Evolutionary conservation across 2,797 vertebrate genomes (phyloP), one percentile per base, ranked within the genome.

Genomic region (Tarsius wallacei): DNA sequence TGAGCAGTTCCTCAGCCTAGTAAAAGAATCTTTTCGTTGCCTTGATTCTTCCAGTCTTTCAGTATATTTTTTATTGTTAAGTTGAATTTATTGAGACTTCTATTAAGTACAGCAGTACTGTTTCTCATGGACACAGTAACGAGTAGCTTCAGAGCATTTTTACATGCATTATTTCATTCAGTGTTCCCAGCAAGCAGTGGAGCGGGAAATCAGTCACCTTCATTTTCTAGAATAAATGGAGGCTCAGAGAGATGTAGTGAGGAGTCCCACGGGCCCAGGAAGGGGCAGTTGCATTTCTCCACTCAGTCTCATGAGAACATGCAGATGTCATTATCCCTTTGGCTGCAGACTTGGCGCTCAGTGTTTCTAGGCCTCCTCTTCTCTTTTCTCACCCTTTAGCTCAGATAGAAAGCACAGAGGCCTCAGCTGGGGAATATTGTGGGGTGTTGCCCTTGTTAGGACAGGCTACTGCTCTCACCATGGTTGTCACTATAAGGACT

Each of bases 221-320:
- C 31, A 17, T 92, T 84, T 92, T 92, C 77, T 84, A 42, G 77
- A 42, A 80, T 51, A 90, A 61, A 21, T 31, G 17, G 21, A 87
- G 81, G 11, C 55, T 90, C 9, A 74, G 42, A 68, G 76, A 70
- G 80, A 28, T 24, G 1, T 31, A 31, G 6, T 16, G 24, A 89
- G 49, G 49, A 16, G 51, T 84, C 57, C 42, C 2, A 1, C 9
- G 26, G 26, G 49, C 53, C 51, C 26, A 22, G 80, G 47, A 31
- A 61, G 59, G 86, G 36, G 17, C 47, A 76, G 71, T 42, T 63
- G 57, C 11, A 12, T 73, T 59, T 84, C 21, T 31, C 31, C 1
- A 0, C 28, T 61, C 5, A 24, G 49, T 85, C 31, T 94, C 26
- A 1, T 13, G 68, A 80, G 86, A 63, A 31, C 33, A 15, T 47